A percentile compares a stretch with the other conserved stretches of the same genome.
Conservation (phyloP, 2,888 invertebrate species). For the Nephrotoma appendiculata region DNA sequence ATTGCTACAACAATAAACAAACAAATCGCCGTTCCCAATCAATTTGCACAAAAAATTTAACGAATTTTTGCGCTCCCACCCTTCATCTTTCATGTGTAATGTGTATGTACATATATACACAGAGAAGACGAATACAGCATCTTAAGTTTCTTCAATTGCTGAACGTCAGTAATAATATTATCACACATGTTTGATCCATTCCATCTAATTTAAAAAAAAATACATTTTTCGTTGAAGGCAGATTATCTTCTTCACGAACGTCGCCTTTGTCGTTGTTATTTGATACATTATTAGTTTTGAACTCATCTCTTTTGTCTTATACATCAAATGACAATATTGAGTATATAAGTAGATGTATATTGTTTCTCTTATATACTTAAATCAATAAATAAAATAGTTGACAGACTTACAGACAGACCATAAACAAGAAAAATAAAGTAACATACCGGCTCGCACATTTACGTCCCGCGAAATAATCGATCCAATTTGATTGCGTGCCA, state of each 20-base stretch:
- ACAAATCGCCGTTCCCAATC: neutral
- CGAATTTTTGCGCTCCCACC: neutral
- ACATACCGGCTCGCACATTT: slow-evolving; percentile 87
- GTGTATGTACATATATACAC: neutral
- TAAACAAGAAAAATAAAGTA: slow-evolving; percentile 4
- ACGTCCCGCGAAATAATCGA: slow-evolving; percentile 84
- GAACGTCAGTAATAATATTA: neutral
- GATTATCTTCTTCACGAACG: neutral
- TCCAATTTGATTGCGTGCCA: slow-evolving; percentile 79
- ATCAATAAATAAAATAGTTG: neutral
- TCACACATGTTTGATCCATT: neutral
- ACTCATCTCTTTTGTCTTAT: neutral
- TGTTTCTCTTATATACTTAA: neutral
- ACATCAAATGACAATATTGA: neutral
- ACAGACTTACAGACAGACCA: neutral
- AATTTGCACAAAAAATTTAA: neutral
- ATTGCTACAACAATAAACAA: neutral
- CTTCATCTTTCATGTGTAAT: neutral
- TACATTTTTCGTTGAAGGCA: neutral
- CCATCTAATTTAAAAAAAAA: neutral
- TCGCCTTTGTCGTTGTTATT: neutral
- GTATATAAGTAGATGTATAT: neutral
- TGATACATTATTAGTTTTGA: neutral
- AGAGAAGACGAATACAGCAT: neutral
- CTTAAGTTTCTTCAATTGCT: neutral